Evolutionary conservation across 2,113 vertebrate species (phyloP).

Genomic region (Brachypteracias leptosomus): DNA sequence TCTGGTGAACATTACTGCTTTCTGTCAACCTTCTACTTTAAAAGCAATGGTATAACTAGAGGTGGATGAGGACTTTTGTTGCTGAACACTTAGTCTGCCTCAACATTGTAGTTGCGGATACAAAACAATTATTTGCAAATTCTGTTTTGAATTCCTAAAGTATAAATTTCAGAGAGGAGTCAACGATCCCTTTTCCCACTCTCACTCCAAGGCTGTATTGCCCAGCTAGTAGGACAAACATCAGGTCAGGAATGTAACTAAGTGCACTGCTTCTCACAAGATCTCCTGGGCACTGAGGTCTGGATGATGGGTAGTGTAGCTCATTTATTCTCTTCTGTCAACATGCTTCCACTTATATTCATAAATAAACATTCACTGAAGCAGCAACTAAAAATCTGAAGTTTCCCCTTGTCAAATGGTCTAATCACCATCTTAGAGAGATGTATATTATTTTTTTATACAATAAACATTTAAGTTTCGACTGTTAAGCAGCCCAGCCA

Average conservation of each 20-base stretch:
- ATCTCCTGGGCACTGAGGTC: background rate
- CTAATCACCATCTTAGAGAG: background rate
- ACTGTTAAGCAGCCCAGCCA: background rate
- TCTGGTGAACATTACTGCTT: background rate
- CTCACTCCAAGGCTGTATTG: background rate
- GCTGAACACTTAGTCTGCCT: background rate
- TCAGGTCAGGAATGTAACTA: background rate
- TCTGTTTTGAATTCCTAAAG: background rate
- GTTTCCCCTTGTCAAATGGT: background rate
- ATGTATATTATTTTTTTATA: background rate
- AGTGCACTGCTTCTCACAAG: accelerated
- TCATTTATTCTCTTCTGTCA: background rate
- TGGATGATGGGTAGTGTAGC: background rate
- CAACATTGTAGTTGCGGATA: background rate
- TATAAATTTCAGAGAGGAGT: background rate
- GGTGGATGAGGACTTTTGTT: background rate
- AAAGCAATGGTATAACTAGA: background rate
- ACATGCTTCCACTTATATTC: background rate
- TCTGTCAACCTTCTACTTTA: background rate
- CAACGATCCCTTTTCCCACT: background rate
- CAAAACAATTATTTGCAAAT: background rate
- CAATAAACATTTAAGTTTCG: background rate
- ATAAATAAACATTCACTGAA: background rate
- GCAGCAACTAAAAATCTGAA: background rate
- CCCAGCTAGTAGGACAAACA: background rate